These are phyloP conservation scores for Cosmopolites sordidus DNA, from an alignment of 2,888 invertebrate species.

Conservation along the genomic window DNA sequence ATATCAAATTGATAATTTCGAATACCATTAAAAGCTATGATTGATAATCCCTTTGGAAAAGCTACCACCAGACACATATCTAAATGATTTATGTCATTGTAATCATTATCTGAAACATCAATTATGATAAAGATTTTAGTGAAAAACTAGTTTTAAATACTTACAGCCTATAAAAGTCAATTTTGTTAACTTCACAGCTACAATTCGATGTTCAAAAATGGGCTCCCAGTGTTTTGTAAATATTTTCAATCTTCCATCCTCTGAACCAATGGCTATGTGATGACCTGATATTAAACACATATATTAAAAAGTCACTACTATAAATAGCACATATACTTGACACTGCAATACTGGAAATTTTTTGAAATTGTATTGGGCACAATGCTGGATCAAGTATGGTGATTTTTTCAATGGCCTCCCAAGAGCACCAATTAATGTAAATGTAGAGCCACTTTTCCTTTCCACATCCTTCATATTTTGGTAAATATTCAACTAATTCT, in stretches of 20 bases:
- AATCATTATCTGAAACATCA: slow-evolving; percentile 28
- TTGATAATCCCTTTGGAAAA: slow-evolving; percentile 34
- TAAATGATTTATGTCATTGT: slow-evolving; percentile 26
- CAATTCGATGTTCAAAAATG: slow-evolving; percentile 37
- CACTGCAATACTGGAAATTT: slow-evolving; percentile 44
- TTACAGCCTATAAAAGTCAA: slow-evolving; percentile 39
- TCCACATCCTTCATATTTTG: slow-evolving; percentile 36
- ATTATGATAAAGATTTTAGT: background rate
- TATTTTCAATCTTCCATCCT: slow-evolving; percentile 43
- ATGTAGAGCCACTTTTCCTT: slow-evolving; percentile 41
- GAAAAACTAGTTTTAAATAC: slow-evolving; percentile 9
- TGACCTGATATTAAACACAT: slow-evolving; percentile 29
- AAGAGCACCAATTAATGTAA: slow-evolving; percentile 43
- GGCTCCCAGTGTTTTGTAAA: slow-evolving; percentile 40
- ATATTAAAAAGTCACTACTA: background rate
- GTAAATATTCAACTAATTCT: slow-evolving; percentile 41
- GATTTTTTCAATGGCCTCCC: slow-evolving; percentile 38
- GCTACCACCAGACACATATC: slow-evolving; percentile 32
- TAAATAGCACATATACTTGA: slow-evolving; percentile 31
- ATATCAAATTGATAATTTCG: slow-evolving; percentile 32
- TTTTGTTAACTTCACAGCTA: slow-evolving; percentile 41
- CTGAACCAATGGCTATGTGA: slow-evolving; percentile 43
- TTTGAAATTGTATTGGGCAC: slow-evolving; percentile 38
- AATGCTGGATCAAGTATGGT: slow-evolving; percentile 39
- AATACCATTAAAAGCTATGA: slow-evolving; percentile 33